Conservation (phyloP, 2,113 vertebrate genomes). For the Phainopepla nitens region DNA sequence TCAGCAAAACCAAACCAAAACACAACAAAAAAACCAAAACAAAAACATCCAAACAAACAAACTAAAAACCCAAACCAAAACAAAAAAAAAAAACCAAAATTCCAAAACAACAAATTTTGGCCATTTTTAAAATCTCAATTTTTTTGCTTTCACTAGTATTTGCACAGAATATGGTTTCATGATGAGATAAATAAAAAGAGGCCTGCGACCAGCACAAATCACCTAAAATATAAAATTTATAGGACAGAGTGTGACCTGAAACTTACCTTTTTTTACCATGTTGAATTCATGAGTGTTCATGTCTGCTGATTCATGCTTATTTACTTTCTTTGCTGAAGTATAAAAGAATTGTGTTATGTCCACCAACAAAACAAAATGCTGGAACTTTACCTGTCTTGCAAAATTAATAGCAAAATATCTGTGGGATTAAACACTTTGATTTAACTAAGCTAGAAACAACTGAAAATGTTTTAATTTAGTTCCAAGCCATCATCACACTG, state of each 20-base stretch:
- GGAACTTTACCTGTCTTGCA: not conserved
- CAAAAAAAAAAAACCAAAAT: not conserved
- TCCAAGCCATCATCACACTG: not conserved
- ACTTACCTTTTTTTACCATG: not conserved
- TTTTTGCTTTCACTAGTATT: not conserved
- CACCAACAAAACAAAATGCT: not conserved
- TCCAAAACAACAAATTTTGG: too few relatives aligned
- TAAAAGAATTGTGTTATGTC: not conserved
- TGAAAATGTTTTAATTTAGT: not conserved
- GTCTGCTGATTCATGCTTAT: not conserved
- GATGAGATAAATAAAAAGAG: not conserved
- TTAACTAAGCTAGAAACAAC: not conserved
- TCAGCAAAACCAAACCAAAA: not conserved
- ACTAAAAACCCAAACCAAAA: not conserved
- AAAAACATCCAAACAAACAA: not conserved
- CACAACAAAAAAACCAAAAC: not conserved
- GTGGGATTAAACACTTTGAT: not conserved
- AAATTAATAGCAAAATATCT: not conserved
- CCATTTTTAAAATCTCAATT: not conserved
- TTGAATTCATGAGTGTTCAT: not conserved
- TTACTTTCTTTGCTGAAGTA: not conserved
- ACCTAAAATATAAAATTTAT: not conserved
- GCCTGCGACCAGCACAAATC: not conserved
- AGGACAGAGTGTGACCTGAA: not conserved
- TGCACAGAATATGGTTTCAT: not conserved